Evolutionary conservation across 1,140 invertebrate species (phyloP).

Genomic region (Acyrthosiphon pisum): DNA sequence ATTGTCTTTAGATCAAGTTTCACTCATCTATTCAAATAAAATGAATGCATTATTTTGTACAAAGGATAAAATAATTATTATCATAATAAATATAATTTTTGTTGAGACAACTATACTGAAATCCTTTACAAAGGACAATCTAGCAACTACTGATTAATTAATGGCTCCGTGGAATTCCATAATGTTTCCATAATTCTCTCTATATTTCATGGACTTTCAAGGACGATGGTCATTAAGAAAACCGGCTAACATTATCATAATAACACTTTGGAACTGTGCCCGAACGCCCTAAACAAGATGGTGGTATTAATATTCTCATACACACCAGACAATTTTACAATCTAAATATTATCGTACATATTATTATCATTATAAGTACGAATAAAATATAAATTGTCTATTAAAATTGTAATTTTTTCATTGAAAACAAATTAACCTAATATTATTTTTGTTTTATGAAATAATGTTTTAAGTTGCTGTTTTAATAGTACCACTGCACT

Average conservation of each 20-base stretch:
- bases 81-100: neutral
- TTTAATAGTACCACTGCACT: neutral
- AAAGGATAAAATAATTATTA: neutral
- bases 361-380: neutral
- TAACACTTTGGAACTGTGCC: constrained; percentile 27
- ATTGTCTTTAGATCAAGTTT: neutral
- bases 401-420: neutral
- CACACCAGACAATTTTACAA: neutral
- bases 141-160: neutral
- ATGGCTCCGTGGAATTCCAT: neutral
- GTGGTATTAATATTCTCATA: neutral
- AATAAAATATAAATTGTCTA: neutral
- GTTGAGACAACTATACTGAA: neutral
- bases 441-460: neutral
- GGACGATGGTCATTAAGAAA: constrained; percentile 13
- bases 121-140: neutral
- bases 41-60: neutral
- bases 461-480: neutral
- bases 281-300: neutral
- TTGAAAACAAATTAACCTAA: neutral
- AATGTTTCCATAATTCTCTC: neutral
- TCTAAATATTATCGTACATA: neutral
- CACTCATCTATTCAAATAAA: neutral
- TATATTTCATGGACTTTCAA: constrained; percentile 39
- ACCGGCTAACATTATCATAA: constrained; percentile 35